Evolutionary conservation across 2,888 invertebrate genomes (phyloP).

Genomic region (Vanessa cardui): DNA sequence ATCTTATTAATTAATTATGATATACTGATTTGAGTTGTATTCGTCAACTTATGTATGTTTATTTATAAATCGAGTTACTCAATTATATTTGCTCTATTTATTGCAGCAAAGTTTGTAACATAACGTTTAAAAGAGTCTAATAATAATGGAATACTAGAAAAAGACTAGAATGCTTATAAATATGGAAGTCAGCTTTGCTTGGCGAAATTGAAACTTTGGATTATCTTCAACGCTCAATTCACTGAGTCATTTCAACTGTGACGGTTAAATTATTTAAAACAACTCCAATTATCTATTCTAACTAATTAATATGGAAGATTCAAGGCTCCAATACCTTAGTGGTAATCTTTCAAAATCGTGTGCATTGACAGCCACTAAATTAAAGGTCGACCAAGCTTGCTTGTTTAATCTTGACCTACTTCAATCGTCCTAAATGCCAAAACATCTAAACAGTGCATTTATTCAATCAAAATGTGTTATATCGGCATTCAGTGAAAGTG

Average conservation of each 20-base stretch:
- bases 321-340: neutral
- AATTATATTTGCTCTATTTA: conserved; percentile 3
- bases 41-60: neutral
- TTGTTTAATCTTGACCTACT: conserved; percentile 67
- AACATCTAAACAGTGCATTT: conserved; percentile 56
- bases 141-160: no score
- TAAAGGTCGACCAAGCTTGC: conserved; percentile 34
- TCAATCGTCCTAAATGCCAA: conserved; percentile 66
- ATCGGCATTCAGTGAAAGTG: conserved; percentile 58
- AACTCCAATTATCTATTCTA: neutral
- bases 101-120: neutral
- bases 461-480: conserved; percentile 37
- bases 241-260: no score
- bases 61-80: neutral
- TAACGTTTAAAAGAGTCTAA: no score
- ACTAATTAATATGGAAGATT: neutral
- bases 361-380: conserved; percentile 26
- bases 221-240: no score
- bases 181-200: no score
- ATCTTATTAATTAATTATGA: conserved; percentile 5
- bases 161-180: no score
- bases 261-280: neutral
- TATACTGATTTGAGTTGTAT: neutral
- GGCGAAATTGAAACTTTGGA: no score
- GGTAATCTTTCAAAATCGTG: neutral